These are phyloP conservation scores for Calvadosia cruxmelitensis DNA, from an alignment of 30 jellyfish, hydroid and myxozoan species.

Conservation along the genomic window DNA sequence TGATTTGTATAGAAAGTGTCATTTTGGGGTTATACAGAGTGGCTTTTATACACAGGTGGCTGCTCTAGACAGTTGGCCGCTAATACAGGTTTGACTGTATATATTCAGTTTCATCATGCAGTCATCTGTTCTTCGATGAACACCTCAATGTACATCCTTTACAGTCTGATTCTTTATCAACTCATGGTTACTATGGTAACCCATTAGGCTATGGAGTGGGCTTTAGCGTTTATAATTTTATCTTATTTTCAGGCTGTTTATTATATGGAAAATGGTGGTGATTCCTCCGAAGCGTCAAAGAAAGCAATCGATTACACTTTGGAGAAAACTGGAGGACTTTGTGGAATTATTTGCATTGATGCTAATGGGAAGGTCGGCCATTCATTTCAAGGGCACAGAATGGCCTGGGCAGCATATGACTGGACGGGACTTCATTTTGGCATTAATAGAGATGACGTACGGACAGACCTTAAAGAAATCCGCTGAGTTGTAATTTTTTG, in stretches of 20 bases:
- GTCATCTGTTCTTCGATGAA: too few relatives aligned
- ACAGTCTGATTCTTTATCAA: too few relatives aligned
- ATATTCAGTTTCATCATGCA: too few relatives aligned
- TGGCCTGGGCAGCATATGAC: constrained; percentile 84
- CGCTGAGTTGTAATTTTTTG: not conserved
- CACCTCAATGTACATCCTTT: too few relatives aligned
- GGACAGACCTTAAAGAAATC: not conserved
- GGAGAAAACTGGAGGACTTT: constrained; percentile 56
- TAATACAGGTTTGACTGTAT: too few relatives aligned
- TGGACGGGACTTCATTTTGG: constrained; percentile 41
- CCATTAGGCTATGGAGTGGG: not conserved
- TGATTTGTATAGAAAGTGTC: too few relatives aligned
- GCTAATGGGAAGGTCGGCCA: constrained; percentile 60
- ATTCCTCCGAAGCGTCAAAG: constrained; percentile 66
- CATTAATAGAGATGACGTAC: constrained; percentile 3
- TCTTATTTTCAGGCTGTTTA: constrained; percentile 31
- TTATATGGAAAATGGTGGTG: constrained; percentile 64
- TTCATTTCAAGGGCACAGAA: constrained; percentile 46
- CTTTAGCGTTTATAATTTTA: not conserved
- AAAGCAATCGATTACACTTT: constrained; percentile 45
- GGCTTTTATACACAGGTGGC: too few relatives aligned
- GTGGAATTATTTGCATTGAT: constrained; percentile 74
- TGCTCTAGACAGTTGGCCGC: too few relatives aligned
- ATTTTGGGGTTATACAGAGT: too few relatives aligned
- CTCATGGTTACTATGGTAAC: not conserved